phyloP scores from a whole-genome alignment of 2,113 vertebrate genomes.

The Amazona vittata region DNA sequence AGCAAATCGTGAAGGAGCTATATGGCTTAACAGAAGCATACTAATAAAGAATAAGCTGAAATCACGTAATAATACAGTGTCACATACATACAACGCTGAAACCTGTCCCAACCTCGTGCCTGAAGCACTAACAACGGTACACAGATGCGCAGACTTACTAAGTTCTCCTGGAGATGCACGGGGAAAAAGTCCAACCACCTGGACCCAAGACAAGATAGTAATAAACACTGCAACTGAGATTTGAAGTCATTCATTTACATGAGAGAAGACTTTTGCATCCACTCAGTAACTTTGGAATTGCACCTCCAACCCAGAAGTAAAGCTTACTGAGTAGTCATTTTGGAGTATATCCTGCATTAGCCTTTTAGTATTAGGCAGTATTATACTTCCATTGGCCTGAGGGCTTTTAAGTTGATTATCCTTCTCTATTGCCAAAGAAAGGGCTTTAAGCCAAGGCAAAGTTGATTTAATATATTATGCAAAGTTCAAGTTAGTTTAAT shows the following conservation, averaged over 20 bases:
- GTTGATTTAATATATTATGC: background rate
- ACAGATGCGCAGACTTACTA: background rate
- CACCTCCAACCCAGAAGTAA: background rate
- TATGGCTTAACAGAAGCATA: background rate
- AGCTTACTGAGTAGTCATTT: background rate
- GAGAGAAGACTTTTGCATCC: background rate
- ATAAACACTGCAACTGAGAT: background rate
- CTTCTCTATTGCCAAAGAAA: background rate
- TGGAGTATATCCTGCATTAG: background rate
- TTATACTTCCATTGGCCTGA: background rate
- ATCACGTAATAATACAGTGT: background rate
- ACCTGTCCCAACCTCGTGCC: background rate
- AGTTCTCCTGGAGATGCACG: background rate
- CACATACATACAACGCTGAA: background rate
- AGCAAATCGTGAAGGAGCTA: background rate
- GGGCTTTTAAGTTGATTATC: background rate
- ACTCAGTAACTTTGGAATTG: background rate
- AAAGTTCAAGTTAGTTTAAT: background rate
- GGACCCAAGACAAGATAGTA: background rate
- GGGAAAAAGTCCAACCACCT: background rate
- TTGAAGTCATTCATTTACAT: background rate
- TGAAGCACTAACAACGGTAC: background rate
- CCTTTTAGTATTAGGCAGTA: background rate
- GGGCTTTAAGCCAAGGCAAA: conserved; percentile 1
- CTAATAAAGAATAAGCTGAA: background rate